These are phyloP conservation scores for Arnoldichthys spilopterus DNA, from an alignment of 2,797 vertebrate species.

Conservation along the genomic window DNA sequence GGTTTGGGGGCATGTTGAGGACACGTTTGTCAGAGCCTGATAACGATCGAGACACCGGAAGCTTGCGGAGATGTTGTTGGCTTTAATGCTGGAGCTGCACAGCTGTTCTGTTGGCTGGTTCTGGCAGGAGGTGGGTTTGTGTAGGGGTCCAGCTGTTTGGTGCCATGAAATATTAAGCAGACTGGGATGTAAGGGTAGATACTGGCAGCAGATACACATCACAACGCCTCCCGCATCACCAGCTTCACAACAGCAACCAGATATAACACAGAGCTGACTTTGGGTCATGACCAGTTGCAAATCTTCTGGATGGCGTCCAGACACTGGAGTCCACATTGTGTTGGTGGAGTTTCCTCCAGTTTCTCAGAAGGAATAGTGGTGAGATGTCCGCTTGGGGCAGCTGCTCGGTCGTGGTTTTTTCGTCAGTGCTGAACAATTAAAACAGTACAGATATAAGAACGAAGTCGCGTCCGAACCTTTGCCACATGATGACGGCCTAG, in stretches of 20 bases:
- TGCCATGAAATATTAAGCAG: slow-evolving; percentile 31
- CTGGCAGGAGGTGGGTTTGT: slow-evolving; percentile 8
- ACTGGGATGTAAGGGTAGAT: slow-evolving; percentile 2
- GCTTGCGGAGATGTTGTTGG: slow-evolving; percentile 27
- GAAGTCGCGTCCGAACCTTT: too few species aligned
- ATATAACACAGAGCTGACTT: neutral
- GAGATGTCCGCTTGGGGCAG: too few species aligned
- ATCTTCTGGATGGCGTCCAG: too few species aligned
- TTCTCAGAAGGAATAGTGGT: too few species aligned
- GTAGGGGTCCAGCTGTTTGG: neutral
- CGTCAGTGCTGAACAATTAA: too few species aligned
- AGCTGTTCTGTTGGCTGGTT: slow-evolving; percentile 36
- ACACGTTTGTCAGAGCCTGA: slow-evolving; percentile 22
- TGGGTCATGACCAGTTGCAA: too few species aligned
- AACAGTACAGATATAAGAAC: too few species aligned
- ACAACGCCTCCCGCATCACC: too few species aligned
- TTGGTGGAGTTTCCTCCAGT: too few species aligned
- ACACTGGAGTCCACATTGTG: too few species aligned
- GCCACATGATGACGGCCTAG: too few species aligned
- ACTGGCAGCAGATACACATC: neutral
- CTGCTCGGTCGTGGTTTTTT: too few species aligned
- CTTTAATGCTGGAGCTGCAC: slow-evolving; percentile 24
- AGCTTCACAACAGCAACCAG: neutral
- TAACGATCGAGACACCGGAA: slow-evolving; percentile 25
- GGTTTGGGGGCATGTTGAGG: slow-evolving; percentile 24